phyloP scores from a whole-genome alignment of 2,888 invertebrate species.

The Perdita meconis region DNA sequence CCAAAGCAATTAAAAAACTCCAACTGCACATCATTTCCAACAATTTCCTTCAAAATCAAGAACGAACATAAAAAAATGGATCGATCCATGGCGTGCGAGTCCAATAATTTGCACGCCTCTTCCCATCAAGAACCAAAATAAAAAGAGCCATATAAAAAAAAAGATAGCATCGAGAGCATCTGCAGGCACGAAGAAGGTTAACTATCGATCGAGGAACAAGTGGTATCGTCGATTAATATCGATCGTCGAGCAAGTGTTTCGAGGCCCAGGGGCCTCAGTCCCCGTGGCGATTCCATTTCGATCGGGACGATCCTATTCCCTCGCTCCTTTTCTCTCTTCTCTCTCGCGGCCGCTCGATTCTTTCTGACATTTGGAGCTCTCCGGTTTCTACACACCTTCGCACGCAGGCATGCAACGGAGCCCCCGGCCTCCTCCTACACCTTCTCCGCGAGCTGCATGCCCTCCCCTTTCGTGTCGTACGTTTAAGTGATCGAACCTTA shows the following conservation, averaged over 20 bases:
- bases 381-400: constrained; percentile 64
- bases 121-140: too few species aligned
- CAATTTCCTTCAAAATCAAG: too few species aligned
- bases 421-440: constrained; percentile 44
- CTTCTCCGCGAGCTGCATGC: constrained; percentile 57
- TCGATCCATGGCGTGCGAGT: too few species aligned
- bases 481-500: constrained; percentile 77
- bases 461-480: constrained; percentile 71
- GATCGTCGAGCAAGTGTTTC: neutral
- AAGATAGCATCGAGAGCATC: too few species aligned
- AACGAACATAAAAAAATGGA: too few species aligned
- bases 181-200: too few species aligned
- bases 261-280: neutral
- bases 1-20: too few species aligned
- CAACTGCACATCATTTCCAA: too few species aligned
- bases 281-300: constrained; percentile 36
- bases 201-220: too few species aligned
- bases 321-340: constrained; percentile 50
- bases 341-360: constrained; percentile 69
- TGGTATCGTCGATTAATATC: neutral
- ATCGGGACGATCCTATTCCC: constrained; percentile 40
- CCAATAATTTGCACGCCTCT: too few species aligned
- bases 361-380: constrained; percentile 75
- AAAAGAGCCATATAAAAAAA: too few species aligned
- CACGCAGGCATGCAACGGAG: constrained; percentile 60